phyloP scores from a whole-genome alignment of 2,888 invertebrate genomes.

The Drosophila percnosoma region DNA sequence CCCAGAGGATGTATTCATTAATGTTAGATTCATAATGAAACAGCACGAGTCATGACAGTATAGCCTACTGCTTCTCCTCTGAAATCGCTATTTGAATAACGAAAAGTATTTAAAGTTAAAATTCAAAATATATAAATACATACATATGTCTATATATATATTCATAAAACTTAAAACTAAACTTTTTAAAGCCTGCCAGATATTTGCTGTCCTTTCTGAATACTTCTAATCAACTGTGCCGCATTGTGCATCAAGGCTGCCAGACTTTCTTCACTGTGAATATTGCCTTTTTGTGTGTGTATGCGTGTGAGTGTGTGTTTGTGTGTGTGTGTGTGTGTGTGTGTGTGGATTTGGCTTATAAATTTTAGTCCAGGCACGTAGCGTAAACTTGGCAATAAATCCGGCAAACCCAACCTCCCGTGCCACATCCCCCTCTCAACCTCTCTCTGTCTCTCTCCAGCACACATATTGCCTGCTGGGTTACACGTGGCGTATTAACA shows the following conservation, averaged over 20 bases:
- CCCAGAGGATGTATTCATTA: constrained; percentile 6
- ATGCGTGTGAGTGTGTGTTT: constrained; percentile 18
- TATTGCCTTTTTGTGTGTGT: constrained; percentile 30
- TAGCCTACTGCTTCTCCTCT: background rate
- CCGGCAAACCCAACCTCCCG: constrained; percentile 56
- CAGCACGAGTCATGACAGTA: background rate
- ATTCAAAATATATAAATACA: too few species aligned
- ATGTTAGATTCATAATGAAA: constrained; percentile 6
- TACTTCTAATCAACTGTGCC: constrained; percentile 50
- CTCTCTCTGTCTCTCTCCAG: constrained; percentile 1
- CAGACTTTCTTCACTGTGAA: constrained; percentile 24
- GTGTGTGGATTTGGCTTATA: constrained; percentile 66
- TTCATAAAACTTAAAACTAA: background rate
- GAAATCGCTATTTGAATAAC: background rate
- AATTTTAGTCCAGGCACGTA: constrained; percentile 85
- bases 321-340: constrained; percentile 20
- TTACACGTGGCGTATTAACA: constrained; percentile 75
- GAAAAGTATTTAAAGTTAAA: background rate
- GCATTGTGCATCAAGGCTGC: constrained; percentile 38
- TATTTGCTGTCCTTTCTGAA: constrained; percentile 2
- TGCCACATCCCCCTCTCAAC: constrained; percentile 18
- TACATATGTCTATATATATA: background rate
- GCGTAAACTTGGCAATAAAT: constrained; percentile 80
- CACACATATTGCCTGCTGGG: constrained; percentile 34
- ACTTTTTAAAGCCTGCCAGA: background rate